phyloP scores from a whole-genome alignment of 2,797 vertebrate species.

The Labroides dimidiatus region DNA sequence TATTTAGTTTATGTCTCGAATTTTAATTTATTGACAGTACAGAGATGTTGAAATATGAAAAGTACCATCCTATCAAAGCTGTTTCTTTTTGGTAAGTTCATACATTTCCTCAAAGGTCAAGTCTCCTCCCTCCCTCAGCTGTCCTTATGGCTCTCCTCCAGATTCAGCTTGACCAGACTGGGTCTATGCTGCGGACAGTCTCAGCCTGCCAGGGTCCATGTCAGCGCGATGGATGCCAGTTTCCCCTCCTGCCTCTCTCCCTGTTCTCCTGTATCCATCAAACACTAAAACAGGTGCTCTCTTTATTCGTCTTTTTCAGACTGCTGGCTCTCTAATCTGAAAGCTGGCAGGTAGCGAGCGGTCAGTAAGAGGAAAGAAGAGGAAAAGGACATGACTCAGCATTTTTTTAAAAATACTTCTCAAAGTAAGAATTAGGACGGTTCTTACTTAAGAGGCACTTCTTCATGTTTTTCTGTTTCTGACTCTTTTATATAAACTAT shows the following conservation, averaged over 20 bases:
- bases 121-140: neutral
- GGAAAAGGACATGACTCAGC: constrained; percentile 12
- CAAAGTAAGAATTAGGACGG: neutral
- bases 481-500: neutral
- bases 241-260: constrained; percentile 1
- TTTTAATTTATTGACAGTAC: too few species aligned
- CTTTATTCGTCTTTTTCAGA: neutral
- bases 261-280: constrained; percentile 9
- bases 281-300: neutral
- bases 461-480: neutral
- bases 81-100: neutral
- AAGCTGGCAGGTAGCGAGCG: neutral
- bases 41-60: too few species aligned
- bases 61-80: too few species aligned
- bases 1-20: too few species aligned
- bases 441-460: neutral
- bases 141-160: constrained; percentile 10
- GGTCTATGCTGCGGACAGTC: neutral
- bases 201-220: constrained; percentile 22
- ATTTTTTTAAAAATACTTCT: neutral
- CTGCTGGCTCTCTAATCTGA: neutral
- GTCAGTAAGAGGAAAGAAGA: neutral
- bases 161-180: constrained; percentile 11
- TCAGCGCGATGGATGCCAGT: constrained; percentile 18
- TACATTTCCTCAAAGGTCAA: neutral